Evolutionary conservation across 2,797 vertebrate species (phyloP), one percentile per base, ranked within the genome.

Genomic region (Chloroceryle amazona): DNA sequence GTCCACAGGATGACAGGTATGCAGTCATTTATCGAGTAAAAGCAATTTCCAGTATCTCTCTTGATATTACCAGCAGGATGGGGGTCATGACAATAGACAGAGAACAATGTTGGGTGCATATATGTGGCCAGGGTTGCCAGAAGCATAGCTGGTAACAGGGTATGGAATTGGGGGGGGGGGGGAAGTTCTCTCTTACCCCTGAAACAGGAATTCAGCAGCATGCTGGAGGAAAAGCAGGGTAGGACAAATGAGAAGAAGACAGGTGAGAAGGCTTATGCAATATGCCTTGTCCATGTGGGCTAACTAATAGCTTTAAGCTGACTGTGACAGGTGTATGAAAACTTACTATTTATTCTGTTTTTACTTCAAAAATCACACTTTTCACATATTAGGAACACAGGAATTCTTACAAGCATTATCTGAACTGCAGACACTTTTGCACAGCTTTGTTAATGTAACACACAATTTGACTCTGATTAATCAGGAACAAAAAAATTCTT

Each of bases 261-360:
- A 52, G 9, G 8, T 79, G 37, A 49, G 61, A 85, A 79, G 5
- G 1, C 4, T 62, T 22, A 2, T 26, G 5, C 74, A 37, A 58
- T 55, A 47, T 80, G 35, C 2, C 2, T 0, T 47, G 5, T 63
- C 17, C 10, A 14, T 26, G 11, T 7, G 4, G 51, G 6, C n/a
- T 81, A 81, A 66, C 13, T 35, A 29, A 66, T 11, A 57, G 15
- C 13, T 67, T 81, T 91, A 78, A 52, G 9, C 5, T 47, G 14
- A 42, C 5, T 25, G 3, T 23, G 11, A 12, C 4, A 55, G 39
- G 2, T n/a, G 2, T 26, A 37, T 61, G 57, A 84, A 86, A 49
- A 8, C 1, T 31, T 37, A 29, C 47, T 89, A 26, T 63, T 89
- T 70, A 17, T 75, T 54, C 29, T 62, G 25, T 52, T 74, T 81